Evolutionary conservation across 2,797 vertebrate genomes (phyloP), one percentile per base, ranked within the genome.

Genomic region (Spondyliosoma cantharus): DNA sequence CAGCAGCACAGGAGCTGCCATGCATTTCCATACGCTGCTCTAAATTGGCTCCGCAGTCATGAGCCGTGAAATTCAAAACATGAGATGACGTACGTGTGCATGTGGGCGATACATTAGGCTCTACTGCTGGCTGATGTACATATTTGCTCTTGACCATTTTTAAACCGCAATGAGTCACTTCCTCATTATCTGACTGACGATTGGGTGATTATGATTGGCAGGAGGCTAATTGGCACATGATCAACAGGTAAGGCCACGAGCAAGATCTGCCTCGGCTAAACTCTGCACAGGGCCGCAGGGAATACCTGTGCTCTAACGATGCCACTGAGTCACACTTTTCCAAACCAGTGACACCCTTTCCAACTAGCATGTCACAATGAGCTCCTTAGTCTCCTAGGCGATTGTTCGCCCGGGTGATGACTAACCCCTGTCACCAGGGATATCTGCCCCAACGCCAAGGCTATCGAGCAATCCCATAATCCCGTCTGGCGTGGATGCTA

Each of bases 401-500:
- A 92, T 82, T 59, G 69, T 76, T 83, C 4, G 25, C 60, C 63
- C 83, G 72, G 81, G 77, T 85, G 86, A 89, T 89, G 88, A 92
- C 79, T 90, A 88, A 86, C 24, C 22, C 80, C 53, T 37, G 72
- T 85, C 81, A 64, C 57, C 25, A 45, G 73, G 74, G 82, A 89
- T 81, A 90, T 87, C 87, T 78, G 72, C 74, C 66, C 82, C 73
- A 82, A 81, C 63, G 22, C 78, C 53, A 74, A 74, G 62, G 81
- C 80, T 81, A 85, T 65, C 64, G 53, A 62, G 80, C 86, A 85
- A 88, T 81, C 89, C 83, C 80, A 86, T 93, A 92, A 93, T 91
- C 88, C 83, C 25, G 13, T 75, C 64, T 83, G 69, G 43, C 64
- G 70, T 59, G 25, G 50, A 77, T 48, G 70, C 64, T 88, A 57